These are phyloP conservation scores for Mylabris phalerata DNA, from an alignment of 1,140 invertebrate genomes.

Conservation along the genomic window DNA sequence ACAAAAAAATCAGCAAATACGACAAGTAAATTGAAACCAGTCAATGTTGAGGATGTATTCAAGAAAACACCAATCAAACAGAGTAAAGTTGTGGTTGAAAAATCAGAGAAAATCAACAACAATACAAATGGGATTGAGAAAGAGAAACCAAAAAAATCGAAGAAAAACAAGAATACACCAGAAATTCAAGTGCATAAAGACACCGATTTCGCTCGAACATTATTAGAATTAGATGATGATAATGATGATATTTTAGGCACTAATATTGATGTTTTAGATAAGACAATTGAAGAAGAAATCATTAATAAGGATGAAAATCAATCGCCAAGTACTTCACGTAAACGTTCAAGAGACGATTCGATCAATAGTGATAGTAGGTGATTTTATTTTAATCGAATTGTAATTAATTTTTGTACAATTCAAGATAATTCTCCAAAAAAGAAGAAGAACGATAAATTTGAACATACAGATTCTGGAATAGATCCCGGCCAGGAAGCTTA, in stretches of 20 bases:
- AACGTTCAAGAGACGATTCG: slow-evolving; percentile 19
- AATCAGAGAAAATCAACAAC: slow-evolving; percentile 19
- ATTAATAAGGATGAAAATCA: slow-evolving; percentile 17
- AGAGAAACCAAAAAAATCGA: slow-evolving; percentile 25
- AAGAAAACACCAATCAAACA: slow-evolving; percentile 34
- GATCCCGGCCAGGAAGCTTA: slow-evolving; percentile 54
- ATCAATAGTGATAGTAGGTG: slow-evolving; percentile 3
- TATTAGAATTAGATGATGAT: slow-evolving; percentile 53
- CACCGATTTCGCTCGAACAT: slow-evolving; percentile 59
- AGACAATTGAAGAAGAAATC: slow-evolving; percentile 29
- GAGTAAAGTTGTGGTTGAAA: slow-evolving; percentile 41
- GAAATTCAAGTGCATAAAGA: slow-evolving; percentile 55
- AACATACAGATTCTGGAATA: slow-evolving; percentile 32
- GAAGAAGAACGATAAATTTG: slow-evolving; percentile 22
- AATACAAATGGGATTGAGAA: slow-evolving; percentile 23
- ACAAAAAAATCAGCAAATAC: slow-evolving; percentile 7
- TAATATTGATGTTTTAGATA: slow-evolving; percentile 34
- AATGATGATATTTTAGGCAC: slow-evolving; percentile 31
- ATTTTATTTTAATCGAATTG: not conserved
- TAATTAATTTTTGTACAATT: not conserved
- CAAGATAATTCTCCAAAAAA: slow-evolving; percentile 1
- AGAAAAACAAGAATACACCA: slow-evolving; percentile 11
- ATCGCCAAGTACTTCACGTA: slow-evolving; percentile 3
- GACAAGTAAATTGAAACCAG: slow-evolving; percentile 27
- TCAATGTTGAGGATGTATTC: slow-evolving; percentile 40